These are phyloP conservation scores for Helobdella robusta DNA, from an alignment of 2,888 invertebrate species.

Conservation along the genomic window DNA sequence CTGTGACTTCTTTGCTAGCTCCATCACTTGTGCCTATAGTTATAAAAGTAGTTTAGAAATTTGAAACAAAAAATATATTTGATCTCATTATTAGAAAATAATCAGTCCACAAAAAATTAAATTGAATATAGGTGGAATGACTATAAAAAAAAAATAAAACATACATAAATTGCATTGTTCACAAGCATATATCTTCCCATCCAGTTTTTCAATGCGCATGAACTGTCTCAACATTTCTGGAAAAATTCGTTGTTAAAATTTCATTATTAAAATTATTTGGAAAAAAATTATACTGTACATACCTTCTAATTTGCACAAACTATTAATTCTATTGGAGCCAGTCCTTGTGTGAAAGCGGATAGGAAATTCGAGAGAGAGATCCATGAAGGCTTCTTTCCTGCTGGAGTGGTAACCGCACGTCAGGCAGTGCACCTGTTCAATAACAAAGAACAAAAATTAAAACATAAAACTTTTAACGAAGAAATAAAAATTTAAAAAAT, in stretches of 20 bases:
- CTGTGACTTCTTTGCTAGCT: slow-evolving; percentile 20
- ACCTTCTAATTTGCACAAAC: slow-evolving; percentile 12
- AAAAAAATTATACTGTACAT: not conserved
- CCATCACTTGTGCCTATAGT: not conserved
- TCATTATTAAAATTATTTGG: not conserved
- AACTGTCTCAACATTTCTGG: slow-evolving; percentile 45
- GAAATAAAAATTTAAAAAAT: not conserved
- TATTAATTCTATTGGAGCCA: not conserved
- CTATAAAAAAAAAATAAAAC: not conserved
- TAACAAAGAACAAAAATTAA: not conserved
- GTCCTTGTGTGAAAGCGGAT: slow-evolving; percentile 38
- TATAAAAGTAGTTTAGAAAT: not conserved
- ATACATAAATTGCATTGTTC: slow-evolving; percentile 43
- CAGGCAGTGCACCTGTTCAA: slow-evolving; percentile 41
- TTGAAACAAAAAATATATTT: no score
- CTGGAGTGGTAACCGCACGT: slow-evolving; percentile 41
- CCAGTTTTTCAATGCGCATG: slow-evolving; percentile 44
- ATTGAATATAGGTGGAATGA: not conserved
- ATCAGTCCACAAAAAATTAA: no score
- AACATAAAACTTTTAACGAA: not conserved
- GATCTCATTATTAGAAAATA: no score
- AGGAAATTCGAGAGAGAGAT: slow-evolving; percentile 48
- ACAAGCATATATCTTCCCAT: slow-evolving; percentile 46
- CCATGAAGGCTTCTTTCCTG: slow-evolving; percentile 45
- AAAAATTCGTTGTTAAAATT: not conserved